A percentile compares a stretch with the other conserved stretches of the same genome.
Evolutionary conservation across 2,113 vertebrate species (phyloP).

Genomic region (Prietella phreatophila): DNA sequence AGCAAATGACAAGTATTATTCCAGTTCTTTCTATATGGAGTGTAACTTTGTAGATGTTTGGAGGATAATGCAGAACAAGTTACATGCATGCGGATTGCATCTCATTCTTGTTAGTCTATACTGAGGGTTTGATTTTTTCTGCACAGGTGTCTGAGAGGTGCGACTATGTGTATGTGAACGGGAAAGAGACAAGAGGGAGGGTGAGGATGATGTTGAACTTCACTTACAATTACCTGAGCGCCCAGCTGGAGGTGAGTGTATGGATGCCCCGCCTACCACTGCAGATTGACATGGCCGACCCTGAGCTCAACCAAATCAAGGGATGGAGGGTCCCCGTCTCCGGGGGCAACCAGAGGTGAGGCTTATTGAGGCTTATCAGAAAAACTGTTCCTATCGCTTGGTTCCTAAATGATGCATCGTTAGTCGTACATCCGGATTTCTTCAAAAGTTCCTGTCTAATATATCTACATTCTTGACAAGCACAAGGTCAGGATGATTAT

Average conservation of each 20-base stretch:
- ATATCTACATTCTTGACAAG: not conserved
- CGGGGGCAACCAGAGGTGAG: constrained; percentile 70
- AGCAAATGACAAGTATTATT: constrained; percentile 1
- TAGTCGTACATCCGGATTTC: not conserved
- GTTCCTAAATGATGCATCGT: not conserved
- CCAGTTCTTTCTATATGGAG: not conserved
- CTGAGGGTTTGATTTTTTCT: not conserved
- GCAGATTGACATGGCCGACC: constrained; percentile 87
- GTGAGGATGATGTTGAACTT: constrained; percentile 82
- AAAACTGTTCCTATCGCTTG: not conserved
- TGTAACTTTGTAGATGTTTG: not conserved
- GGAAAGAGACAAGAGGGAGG: constrained; percentile 88
- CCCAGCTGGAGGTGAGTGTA: constrained; percentile 84
- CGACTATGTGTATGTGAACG: constrained; percentile 90
- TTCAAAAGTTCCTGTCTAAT: not conserved
- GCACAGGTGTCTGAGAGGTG: constrained; percentile 88
- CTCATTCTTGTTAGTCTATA: not conserved
- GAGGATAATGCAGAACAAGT: not conserved
- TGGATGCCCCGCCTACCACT: constrained; percentile 92
- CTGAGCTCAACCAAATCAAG: constrained; percentile 93
- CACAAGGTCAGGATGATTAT: not conserved
- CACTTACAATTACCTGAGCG: constrained; percentile 85
- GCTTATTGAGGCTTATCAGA: not conserved
- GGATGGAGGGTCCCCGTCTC: constrained; percentile 87
- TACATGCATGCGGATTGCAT: not conserved